Evolutionary conservation across 2,888 invertebrate species (phyloP).

Genomic region (Notocelia uddmanniana): DNA sequence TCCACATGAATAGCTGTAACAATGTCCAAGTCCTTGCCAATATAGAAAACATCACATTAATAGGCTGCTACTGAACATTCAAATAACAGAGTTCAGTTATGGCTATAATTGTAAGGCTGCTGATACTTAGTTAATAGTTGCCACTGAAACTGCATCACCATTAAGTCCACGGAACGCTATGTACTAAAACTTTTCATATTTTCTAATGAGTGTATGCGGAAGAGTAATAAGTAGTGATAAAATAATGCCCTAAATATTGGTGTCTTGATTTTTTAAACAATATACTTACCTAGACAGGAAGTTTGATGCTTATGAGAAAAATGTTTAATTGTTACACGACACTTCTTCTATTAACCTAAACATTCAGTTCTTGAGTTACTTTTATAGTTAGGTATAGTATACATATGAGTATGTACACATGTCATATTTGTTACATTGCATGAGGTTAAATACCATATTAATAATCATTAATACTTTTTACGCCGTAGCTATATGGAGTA

Average conservation of each 20-base stretch:
- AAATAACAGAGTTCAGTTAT: neutral
- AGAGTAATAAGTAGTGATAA: neutral
- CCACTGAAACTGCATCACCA: neutral
- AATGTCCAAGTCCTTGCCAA: slow-evolving; percentile 21
- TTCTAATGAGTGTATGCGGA: neutral
- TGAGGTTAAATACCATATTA: slow-evolving; percentile 35
- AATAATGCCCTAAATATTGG: neutral
- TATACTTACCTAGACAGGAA: slow-evolving; percentile 16
- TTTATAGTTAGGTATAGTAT: slow-evolving; percentile 27
- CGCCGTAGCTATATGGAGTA: slow-evolving; percentile 37
- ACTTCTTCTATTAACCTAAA: slow-evolving; percentile 20
- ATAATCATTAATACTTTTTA: slow-evolving; percentile 40
- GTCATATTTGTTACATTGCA: slow-evolving; percentile 38
- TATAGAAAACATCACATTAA: slow-evolving; percentile 8
- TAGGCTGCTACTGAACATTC: slow-evolving; percentile 13
- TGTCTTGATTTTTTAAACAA: neutral
- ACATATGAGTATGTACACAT: slow-evolving; percentile 9
- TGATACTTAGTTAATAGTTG: neutral
- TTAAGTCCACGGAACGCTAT: slow-evolving; percentile 10
- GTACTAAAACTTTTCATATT: slow-evolving; percentile 1
- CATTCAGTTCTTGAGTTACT: slow-evolving; percentile 21
- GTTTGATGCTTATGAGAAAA: slow-evolving; percentile 13
- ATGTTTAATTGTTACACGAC: slow-evolving; percentile 30
- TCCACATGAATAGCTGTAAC: slow-evolving; percentile 6
- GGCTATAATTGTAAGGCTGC: neutral